Evolutionary conservation across 1,140 invertebrate genomes (phyloP), one percentile per base, ranked within the genome.

Genomic region (Eriocheir sinensis): DNA sequence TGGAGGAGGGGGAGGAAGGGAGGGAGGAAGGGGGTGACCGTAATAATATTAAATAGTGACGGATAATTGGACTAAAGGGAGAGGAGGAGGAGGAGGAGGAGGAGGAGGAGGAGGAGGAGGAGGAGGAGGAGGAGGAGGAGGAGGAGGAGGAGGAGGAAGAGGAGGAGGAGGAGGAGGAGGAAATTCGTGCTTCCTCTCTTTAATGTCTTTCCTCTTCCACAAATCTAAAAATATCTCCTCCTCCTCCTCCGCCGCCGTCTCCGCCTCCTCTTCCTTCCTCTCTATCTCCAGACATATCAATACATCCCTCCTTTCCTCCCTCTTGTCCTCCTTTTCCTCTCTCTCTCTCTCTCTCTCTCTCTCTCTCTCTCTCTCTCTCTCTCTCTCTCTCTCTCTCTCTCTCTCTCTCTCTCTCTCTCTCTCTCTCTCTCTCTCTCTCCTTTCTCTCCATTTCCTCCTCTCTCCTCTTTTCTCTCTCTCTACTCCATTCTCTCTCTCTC

Each of bases 281-380:
- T 21, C 12, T 3, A 72, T 72, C 60, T n/a, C 60, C 27, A 72
- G 60, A 72, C 60, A 72, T 21, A 72, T 72, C 21, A n/a, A n/a
- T 4, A 8, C 44, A 4, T 48, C 44, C 15, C 44, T 48, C 44
- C 15, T 15, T 48, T 15, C 15, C 44, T 2, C 60, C 8, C 60
- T 72, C 60, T 72, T n/a, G 27, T n/a, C n/a, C 60, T 72, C 60
- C n/a, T n/a, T n/a, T 4, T 48, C 44, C 44, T 48, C 44, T 48
- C 44, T 48, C 44, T 48, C 44, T 48, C 44, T 48, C 44, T 2
- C 60, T n/a, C 60, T 72, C 60, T 72, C 60, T 72, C 60, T 72
- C 60, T 72, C 60, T 72, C 60, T 72, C 60, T 72, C 60, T 72
- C 60, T 72, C 60, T 72, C 60, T 72, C 60, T 72, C 60, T n/a